Base-by-base conservation (phyloP, 2,797 vertebrate genomes). In the Channallabes apus region DNA sequence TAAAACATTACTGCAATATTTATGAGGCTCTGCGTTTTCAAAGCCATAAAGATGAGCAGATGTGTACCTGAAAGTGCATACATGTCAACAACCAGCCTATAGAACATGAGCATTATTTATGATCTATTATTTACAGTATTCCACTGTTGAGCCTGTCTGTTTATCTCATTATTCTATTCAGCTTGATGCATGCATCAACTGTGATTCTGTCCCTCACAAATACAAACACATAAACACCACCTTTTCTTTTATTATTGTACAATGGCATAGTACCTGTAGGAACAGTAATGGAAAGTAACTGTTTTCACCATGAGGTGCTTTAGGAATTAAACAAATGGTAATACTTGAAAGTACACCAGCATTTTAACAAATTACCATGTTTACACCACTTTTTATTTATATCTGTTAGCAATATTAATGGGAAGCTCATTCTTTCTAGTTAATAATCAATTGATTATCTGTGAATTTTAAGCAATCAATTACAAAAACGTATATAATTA, bases 1-100 rank as follows among this genome's bases (percentile, higher is more conserved):
- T 80, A 27, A 84, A 88, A 69, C 76, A 71, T 78, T 82, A 72
- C 41, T 83, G 86, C 56, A 82, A 84, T 82, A 88, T 88, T 89
- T 87, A 87, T 81, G 71, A 83, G 72, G 64, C 32, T 78, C 20
- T 15, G 29, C 61, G 29, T 12, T 77, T 83, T 80, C 56, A 27
- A 82, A 87, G 82, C 71, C 56, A 35, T 82, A 46, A 82, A 86
- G 62, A 69, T 69, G 72, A 86, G 80, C 71, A 82, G 80, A 86
- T 20, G 46, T 81, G 61, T 9, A 85, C 46, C 29, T 17, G 59
- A 85, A 35, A 22, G 62, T 6, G 2, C 32, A 54, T 81, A 56
- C 54, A 72, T 0, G 22, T 73, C 6, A 41, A 64, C 72, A 35
- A 61, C 29, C 6, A 78, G 18, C 20, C 20, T 59, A 22, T 20